phyloP scores from a whole-genome alignment of 2,888 invertebrate genomes.

The Dryococelus australis region DNA sequence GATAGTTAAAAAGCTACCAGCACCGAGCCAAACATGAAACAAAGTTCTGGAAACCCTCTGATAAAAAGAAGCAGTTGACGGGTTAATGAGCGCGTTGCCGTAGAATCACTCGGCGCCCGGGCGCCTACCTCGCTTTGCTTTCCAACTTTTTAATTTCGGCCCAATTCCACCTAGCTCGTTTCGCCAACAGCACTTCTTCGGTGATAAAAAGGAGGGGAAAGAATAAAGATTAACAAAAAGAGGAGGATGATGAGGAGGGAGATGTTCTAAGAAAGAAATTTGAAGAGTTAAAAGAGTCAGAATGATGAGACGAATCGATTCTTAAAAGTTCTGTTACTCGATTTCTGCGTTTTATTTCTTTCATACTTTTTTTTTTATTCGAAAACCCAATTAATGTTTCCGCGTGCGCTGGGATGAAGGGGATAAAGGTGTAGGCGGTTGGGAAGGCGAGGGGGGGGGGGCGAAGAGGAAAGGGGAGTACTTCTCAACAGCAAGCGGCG shows the following conservation, averaged over 20 bases:
- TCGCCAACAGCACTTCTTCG: slow-evolving; percentile 3
- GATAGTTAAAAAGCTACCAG: neutral
- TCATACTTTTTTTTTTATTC: slow-evolving; percentile 7
- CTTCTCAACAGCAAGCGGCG: neutral
- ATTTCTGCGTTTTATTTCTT: neutral
- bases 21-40: neutral
- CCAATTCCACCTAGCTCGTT: neutral
- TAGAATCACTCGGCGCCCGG: neutral
- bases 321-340: slow-evolving; percentile 22
- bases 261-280: neutral
- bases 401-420: neutral
- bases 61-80: neutral
- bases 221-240: neutral
- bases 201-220: neutral
- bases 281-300: slow-evolving; percentile 28
- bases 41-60: neutral
- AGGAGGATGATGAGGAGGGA: neutral
- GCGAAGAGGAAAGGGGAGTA: neutral
- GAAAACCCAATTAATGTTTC: slow-evolving; percentile 30
- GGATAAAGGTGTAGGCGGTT: neutral
- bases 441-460: neutral
- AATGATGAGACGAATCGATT: slow-evolving; percentile 28
- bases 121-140: neutral
- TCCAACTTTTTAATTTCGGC: neutral
- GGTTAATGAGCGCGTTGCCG: slow-evolving; percentile 5